Evolutionary conservation across 2,797 vertebrate genomes (phyloP).

Genomic region (Neostethus bicornis): DNA sequence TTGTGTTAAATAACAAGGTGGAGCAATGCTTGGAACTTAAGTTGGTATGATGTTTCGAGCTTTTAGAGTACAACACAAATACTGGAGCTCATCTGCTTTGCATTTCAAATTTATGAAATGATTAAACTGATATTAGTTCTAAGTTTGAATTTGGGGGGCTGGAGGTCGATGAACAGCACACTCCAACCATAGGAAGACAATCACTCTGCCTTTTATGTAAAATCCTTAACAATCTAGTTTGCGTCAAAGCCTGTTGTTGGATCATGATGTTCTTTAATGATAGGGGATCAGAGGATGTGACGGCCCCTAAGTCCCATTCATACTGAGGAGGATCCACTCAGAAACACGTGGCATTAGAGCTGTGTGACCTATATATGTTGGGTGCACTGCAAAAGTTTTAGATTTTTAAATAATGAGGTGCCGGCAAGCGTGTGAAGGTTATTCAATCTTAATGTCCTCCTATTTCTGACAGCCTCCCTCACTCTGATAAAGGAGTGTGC

Average conservation of each 20-base stretch:
- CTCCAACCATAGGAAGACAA: conserved; percentile 36
- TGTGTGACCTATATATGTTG: conserved; percentile 76
- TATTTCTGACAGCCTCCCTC: conserved; percentile 80
- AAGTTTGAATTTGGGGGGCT: conserved; percentile 45
- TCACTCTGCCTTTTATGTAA: conserved; percentile 24
- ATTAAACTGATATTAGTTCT: conserved; percentile 52
- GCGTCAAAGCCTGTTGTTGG: conserved; percentile 49
- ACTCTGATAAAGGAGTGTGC: conserved; percentile 78
- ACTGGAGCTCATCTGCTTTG: conserved; percentile 35
- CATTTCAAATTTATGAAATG: conserved; percentile 51
- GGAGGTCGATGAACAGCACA: conserved; percentile 38
- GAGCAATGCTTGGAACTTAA: conserved; percentile 17
- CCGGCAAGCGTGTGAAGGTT: conserved; percentile 81
- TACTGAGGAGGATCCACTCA: conserved; percentile 70
- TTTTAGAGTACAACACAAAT: conserved; percentile 39
- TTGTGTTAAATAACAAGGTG: conserved; percentile 33
- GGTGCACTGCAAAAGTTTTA: conserved; percentile 72
- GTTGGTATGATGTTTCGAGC: conserved; percentile 13
- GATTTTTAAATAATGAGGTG: conserved; percentile 84
- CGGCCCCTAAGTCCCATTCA: conserved; percentile 67
- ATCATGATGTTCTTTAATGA: conserved; percentile 72
- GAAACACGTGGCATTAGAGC: conserved; percentile 75
- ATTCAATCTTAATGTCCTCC: conserved; percentile 86
- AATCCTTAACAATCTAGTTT: conserved; percentile 66
- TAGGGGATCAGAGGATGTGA: conserved; percentile 70